These are phyloP conservation scores for Parauchenoglanis ngamensis DNA, from an alignment of 2,797 vertebrate genomes.

Conservation along the genomic window DNA sequence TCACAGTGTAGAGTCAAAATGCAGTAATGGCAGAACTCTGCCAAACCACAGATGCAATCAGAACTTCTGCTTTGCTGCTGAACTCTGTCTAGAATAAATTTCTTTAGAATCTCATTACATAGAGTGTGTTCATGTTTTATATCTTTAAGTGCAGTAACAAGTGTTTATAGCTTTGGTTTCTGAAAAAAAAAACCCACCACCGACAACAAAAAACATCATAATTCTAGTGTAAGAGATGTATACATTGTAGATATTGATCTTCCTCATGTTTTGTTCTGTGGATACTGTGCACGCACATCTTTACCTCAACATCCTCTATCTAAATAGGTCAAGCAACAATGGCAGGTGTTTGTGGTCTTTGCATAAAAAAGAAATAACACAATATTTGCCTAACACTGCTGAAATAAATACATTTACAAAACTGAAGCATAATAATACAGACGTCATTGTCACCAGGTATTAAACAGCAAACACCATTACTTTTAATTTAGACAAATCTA, in stretches of 20 bases:
- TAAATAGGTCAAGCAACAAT: conserved; percentile 49
- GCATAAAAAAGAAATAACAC: neutral
- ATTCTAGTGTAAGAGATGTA: neutral
- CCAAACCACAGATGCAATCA: conserved; percentile 44
- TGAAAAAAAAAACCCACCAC: too few species aligned
- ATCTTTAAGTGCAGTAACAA: neutral
- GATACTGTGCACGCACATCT: conserved; percentile 24
- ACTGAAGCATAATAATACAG: too few species aligned
- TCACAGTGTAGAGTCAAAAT: neutral
- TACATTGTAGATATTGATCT: conserved; percentile 10
- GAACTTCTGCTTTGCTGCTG: neutral
- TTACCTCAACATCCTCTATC: conserved; percentile 36
- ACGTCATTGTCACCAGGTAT: neutral
- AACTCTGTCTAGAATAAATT: neutral
- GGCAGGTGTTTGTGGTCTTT: conserved; percentile 21
- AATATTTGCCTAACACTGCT: neutral
- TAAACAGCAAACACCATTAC: neutral
- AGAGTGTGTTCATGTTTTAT: neutral
- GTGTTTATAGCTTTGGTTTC: neutral
- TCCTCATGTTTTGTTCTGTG: conserved; percentile 36
- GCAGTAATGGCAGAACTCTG: neutral
- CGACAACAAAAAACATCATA: neutral
- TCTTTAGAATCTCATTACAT: neutral
- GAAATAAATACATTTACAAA: neutral
- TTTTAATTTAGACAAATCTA: neutral